Base-by-base conservation (phyloP, 2,113 vertebrate genomes). In the Neogobius melanostomus region DNA sequence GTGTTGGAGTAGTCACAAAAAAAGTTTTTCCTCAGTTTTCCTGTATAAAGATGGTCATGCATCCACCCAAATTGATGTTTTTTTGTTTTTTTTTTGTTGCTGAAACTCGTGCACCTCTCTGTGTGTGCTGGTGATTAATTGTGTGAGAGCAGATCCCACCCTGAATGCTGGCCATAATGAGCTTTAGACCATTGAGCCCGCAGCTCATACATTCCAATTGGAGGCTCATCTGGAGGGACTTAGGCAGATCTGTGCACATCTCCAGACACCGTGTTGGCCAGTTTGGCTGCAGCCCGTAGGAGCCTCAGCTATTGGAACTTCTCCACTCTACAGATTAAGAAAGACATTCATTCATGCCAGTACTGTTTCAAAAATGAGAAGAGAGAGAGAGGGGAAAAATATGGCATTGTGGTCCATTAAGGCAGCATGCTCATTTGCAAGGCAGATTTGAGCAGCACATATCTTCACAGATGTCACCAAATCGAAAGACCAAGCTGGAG, bases 221-320 rank as follows among this genome's bases (percentile, higher is more conserved):
- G 56, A 54, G 64, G 60, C 54, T 73, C 51, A 64, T 70, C 16
- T 66, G 44, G 43, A 72, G 73, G 16, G 63, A 68, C 69, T 49
- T 14, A 45, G 16, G 59, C 46, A 68, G 51, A 48, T 72, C 81
- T 72, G 64, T 36, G 12, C 54, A 71, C 77, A 71, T 60, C 60
- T 43, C 53, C 42, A 49, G 16, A 6, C 64, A 70, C 17, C 21
- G 16, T 45, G 51, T 60, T 5, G 14, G 44, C 65, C 64, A 68
- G 53, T 52, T 28, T 76, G 75, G 2, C 1, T 21, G 49, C 4
- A 12, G 62, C 15, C 4, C 48, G 44, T 7, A 45, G 14, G 43
- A 66, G 63, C 48, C 2, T 14, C 51, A 17, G 46, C 42, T 66
- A 53, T 50, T 66, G 53, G 66, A 66, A 57, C 56, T 63, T 66